A percentile compares a stretch with the other conserved stretches of the same genome.
These are phyloP conservation scores for Acanthurus tractus DNA, from an alignment of 2,797 vertebrate genomes.

Conservation along the genomic window DNA sequence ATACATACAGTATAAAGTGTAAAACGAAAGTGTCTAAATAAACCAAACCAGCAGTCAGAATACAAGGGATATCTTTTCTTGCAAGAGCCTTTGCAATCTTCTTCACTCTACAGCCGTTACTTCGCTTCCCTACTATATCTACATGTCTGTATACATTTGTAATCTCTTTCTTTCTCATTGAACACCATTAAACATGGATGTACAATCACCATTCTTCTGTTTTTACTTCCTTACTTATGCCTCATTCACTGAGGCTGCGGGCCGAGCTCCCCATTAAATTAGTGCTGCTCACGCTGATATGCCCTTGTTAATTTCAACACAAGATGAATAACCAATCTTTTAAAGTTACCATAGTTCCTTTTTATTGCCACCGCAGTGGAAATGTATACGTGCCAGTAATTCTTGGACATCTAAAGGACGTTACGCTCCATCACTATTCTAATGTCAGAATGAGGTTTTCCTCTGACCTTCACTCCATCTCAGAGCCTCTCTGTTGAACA, in stretches of 20 bases:
- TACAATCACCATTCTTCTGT: conserved; percentile 2
- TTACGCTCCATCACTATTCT: conserved; percentile 69
- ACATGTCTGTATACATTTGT: background rate
- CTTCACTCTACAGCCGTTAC: background rate
- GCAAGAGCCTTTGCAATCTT: background rate
- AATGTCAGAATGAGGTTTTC: conserved; percentile 64
- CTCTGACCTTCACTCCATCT: conserved; percentile 70
- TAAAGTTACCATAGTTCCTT: conserved; percentile 59
- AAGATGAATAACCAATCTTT: conserved; percentile 64
- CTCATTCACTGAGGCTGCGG: conserved; percentile 33
- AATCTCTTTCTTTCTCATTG: conserved; percentile 11
- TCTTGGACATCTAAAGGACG: conserved; percentile 66
- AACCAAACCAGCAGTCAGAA: too few relatives aligned
- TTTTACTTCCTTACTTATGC: conserved; percentile 20
- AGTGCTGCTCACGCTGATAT: conserved; percentile 37
- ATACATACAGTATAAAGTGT: too few relatives aligned
- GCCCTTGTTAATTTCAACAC: conserved; percentile 53
- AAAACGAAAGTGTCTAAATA: too few relatives aligned
- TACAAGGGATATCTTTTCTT: background rate
- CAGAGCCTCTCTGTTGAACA: conserved; percentile 25
- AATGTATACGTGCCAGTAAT: conserved; percentile 57
- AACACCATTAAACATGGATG: background rate
- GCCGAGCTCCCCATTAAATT: conserved; percentile 49
- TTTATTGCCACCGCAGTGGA: conserved; percentile 66
- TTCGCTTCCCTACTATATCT: background rate